Evolutionary conservation across 1,140 invertebrate genomes (phyloP).

Genomic region (Bombus polaris): DNA sequence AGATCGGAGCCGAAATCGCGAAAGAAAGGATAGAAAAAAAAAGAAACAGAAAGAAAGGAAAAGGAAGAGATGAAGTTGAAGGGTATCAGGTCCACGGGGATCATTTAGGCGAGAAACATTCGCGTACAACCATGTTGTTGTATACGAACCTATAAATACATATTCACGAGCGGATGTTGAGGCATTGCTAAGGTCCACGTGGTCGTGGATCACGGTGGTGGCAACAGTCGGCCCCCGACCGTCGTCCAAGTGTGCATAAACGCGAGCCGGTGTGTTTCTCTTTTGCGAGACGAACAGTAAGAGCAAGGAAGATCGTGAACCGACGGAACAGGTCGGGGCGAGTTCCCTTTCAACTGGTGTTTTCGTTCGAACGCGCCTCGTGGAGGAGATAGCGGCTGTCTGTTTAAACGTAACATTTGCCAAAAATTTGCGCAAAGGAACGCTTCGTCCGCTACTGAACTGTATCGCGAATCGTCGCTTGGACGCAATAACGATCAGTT

Average conservation of each 20-base stretch:
- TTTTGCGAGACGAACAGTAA: slow-evolving; percentile 13
- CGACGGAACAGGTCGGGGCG: slow-evolving; percentile 9
- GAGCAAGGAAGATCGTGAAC: neutral
- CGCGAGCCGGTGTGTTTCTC: slow-evolving; percentile 49
- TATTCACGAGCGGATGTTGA: slow-evolving; percentile 63
- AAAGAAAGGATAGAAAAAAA: neutral
- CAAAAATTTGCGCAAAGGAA: neutral
- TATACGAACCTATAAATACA: slow-evolving; percentile 58
- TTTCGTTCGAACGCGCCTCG: neutral
- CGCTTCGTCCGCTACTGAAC: no score
- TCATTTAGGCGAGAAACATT: neutral
- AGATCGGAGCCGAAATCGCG: neutral
- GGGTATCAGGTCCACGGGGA: neutral
- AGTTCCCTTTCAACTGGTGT: slow-evolving; percentile 11
- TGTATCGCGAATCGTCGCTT: neutral
- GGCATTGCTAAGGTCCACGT: slow-evolving; percentile 68
- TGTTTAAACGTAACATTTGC: neutral
- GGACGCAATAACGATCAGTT: neutral
- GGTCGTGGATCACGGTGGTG: slow-evolving; percentile 68
- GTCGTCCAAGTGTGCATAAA: slow-evolving; percentile 68
- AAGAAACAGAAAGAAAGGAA: neutral
- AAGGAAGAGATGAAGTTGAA: neutral
- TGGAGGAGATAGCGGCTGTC: neutral
- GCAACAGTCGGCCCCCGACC: slow-evolving; percentile 71
- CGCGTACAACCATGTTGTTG: neutral